Base-by-base conservation (phyloP, 2,888 invertebrate genomes). In the Pogonocherus hispidulus region DNA sequence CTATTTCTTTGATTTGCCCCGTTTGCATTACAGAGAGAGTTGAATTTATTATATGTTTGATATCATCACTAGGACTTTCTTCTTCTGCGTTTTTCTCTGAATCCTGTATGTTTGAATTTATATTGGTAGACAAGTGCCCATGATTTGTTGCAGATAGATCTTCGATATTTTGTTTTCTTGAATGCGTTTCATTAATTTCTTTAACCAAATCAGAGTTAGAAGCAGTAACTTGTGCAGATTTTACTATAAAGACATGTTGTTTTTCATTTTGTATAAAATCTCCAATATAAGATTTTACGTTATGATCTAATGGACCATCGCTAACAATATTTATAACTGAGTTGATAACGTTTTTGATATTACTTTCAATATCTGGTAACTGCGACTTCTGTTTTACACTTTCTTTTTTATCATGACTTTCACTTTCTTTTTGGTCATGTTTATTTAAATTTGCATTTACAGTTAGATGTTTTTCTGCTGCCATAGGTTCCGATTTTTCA, bases 11-110 rank as follows among this genome's bases (percentile, higher is more conserved):
- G 32, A 70, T 46, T 22, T 65, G 18, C 20, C 67, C 69, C 16
- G 59, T 63, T 56, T 72, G 27, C 16, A 66, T 52, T 46, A 66
- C 52, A n/a, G 69, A 64, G 49, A 64, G 18, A 27, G 71, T 68
- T 5, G 65, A 59, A 35, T 51, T 49, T 8, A 67, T 65, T 19
- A 70, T 57, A 57, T 52, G n/a, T n/a, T n/a, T n/a, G n/a, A n/a
- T n/a, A n/a, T n/a, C n/a, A n/a, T n/a, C n/a, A n/a, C n/a, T n/a
- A n/a, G n/a, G n/a, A n/a, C n/a, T n/a, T n/a, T n/a, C 44, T 32
- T 37, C 27, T 60, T 60, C 67, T 66, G 19, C 60, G 35, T 47
- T 52, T 32, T 14, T 37, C 41, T n/a, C 16, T 54, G 27, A 8
- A 27, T 27, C 27, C 27, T n/a, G n/a, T n/a, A n/a, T n/a, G n/a